Evolutionary conservation across 37 sponge, comb jelly and placozoan species (phyloP).

Genomic region (Amphimedon queenslandica): DNA sequence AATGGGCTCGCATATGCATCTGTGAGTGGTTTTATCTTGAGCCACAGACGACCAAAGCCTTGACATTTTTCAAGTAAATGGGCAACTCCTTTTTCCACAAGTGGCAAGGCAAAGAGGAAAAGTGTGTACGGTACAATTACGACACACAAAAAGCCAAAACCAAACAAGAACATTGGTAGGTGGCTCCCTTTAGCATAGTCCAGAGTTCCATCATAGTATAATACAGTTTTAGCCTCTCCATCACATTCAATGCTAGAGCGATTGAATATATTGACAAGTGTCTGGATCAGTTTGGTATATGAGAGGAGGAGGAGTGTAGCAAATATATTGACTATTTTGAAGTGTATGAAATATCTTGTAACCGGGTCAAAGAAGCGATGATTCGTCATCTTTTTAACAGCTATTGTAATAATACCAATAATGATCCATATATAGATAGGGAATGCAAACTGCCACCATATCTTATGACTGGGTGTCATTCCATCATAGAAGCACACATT

Average conservation of each 20-base stretch:
- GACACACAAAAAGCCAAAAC: not conserved
- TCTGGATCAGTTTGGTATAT: slow-evolving; percentile 1
- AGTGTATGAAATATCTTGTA: not conserved
- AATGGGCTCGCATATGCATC: not conserved
- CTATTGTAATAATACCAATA: not conserved
- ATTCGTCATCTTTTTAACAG: no score
- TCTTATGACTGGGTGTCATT: not conserved
- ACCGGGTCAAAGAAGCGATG: not conserved
- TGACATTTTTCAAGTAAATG: no score
- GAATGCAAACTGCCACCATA: slow-evolving; percentile 2
- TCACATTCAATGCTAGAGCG: not conserved
- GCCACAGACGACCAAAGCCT: not conserved
- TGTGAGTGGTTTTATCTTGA: not conserved
- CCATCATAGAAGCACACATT: not conserved
- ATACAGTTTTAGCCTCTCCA: not conserved
- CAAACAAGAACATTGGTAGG: not conserved
- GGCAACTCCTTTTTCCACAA: not conserved
- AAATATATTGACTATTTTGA: not conserved
- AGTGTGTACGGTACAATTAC: slow-evolving; percentile 13
- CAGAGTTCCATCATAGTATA: not conserved
- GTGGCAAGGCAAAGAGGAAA: not conserved
- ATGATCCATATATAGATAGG: slow-evolving; percentile 11
- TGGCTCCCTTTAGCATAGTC: not conserved
- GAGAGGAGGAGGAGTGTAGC: not conserved
- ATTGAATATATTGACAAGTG: not conserved